Evolutionary conservation across 1,140 invertebrate genomes (phyloP).

Genomic region (Catajapyx aquilonaris): DNA sequence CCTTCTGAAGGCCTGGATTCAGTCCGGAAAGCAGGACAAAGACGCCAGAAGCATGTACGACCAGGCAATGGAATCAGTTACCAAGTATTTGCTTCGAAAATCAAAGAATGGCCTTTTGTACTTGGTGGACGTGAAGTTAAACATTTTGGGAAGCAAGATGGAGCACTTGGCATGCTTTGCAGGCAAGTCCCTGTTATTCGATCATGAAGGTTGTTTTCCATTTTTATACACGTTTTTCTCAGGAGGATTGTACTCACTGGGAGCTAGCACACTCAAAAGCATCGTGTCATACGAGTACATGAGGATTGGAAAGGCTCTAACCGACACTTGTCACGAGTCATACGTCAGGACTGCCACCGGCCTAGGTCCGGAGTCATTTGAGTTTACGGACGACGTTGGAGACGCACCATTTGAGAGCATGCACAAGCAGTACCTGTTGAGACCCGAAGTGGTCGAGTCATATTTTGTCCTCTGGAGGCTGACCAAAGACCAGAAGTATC

Average conservation of each 20-base stretch:
- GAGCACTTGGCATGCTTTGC: conserved; percentile 94
- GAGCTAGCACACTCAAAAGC: neutral
- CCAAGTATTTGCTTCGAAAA: conserved; percentile 41
- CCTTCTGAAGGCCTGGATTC: conserved; percentile 34
- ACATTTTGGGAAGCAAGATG: conserved; percentile 90
- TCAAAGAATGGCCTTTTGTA: conserved; percentile 70
- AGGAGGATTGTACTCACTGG: neutral
- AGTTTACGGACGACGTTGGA: conserved; percentile 69
- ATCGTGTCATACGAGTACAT: conserved; percentile 2
- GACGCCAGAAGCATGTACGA: conserved; percentile 33
- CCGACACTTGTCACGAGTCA: conserved; percentile 13
- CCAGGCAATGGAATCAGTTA: conserved; percentile 32
- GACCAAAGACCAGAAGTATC: conserved; percentile 87
- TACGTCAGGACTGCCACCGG: conserved; percentile 8
- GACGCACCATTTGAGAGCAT: conserved; percentile 71
- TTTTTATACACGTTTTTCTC: neutral
- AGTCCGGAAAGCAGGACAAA: conserved; percentile 25
- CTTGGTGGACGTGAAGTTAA: conserved; percentile 84
- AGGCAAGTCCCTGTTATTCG: conserved; percentile 47
- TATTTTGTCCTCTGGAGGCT: conserved; percentile 93
- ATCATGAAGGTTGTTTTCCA: conserved; percentile 3
- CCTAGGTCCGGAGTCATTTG: conserved; percentile 36
- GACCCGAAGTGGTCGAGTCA: conserved; percentile 92
- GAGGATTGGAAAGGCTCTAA: conserved; percentile 11
- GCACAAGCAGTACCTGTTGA: conserved; percentile 92